Evolutionary conservation across 2,797 vertebrate genomes (phyloP).

Genomic region (Poeciliopsis turneri): DNA sequence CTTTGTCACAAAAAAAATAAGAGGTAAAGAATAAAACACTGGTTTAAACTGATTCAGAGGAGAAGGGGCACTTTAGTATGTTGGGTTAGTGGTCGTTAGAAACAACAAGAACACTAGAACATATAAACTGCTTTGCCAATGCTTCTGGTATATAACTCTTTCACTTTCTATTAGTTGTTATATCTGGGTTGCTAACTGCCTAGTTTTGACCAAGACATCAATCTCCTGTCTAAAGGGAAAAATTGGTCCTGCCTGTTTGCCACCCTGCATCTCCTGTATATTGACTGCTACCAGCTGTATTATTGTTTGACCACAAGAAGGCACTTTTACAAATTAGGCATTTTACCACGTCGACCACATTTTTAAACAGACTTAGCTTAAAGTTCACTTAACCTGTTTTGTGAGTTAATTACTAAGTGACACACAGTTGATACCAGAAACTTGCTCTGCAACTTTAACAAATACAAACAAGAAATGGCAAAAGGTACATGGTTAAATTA

Average conservation of each 20-base stretch:
- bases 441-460: neutral
- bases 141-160: slow-evolving; percentile 53
- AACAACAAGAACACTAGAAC: slow-evolving; percentile 68
- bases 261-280: neutral
- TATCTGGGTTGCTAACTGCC: neutral
- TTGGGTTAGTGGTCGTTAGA: slow-evolving; percentile 80
- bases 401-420: neutral
- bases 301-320: neutral
- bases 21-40: slow-evolving; percentile 68
- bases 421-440: neutral
- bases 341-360: neutral
- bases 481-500: neutral
- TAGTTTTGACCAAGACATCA: neutral
- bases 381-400: neutral
- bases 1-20: slow-evolving; percentile 37
- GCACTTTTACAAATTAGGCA: neutral
- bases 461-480: neutral
- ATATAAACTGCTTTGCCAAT: slow-evolving; percentile 85
- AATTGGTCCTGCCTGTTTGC: too few species aligned
- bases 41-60: slow-evolving; percentile 34
- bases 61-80: slow-evolving; percentile 80
- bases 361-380: neutral
- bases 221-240: neutral
- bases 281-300: neutral
- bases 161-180: slow-evolving; percentile 43